Conservation (phyloP, 2,113 vertebrate species). For the Brachyistius frenatus region DNA sequence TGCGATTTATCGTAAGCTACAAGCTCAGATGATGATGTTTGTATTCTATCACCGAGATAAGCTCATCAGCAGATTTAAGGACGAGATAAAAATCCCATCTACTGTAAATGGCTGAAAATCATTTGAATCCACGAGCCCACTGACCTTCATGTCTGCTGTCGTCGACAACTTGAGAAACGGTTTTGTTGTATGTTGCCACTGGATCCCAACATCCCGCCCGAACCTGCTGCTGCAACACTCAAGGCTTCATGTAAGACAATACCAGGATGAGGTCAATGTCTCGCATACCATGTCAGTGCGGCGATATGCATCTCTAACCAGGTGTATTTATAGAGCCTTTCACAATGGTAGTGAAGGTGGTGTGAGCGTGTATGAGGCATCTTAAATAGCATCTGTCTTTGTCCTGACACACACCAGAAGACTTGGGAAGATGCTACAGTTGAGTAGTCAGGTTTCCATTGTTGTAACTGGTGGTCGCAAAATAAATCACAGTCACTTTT, state of each 20-base stretch:
- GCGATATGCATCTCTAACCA: constrained; percentile 56
- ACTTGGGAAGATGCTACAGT: constrained; percentile 17
- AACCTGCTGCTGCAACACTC: constrained; percentile 42
- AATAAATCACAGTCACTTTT: not conserved
- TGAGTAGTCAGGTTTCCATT: constrained; percentile 44
- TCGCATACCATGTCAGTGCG: constrained; percentile 36
- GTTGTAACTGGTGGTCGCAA: not conserved
- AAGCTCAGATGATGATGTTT: constrained; percentile 5
- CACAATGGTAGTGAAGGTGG: constrained; percentile 26
- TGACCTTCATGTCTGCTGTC: constrained; percentile 17
- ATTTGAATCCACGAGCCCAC: not conserved
- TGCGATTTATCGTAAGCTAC: constrained; percentile 25
- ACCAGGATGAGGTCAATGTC: constrained; percentile 61
- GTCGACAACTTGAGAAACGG: not conserved
- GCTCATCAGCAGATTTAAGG: constrained; percentile 37
- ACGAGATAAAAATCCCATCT: not conserved
- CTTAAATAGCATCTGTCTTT: constrained; percentile 53
- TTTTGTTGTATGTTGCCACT: not conserved
- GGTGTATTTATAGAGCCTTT: constrained; percentile 73
- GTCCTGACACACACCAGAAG: constrained; percentile 23
- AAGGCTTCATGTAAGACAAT: constrained; percentile 61
- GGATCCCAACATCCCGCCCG: constrained; percentile 9
- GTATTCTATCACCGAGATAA: constrained; percentile 38
- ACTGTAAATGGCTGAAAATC: constrained; percentile 16
- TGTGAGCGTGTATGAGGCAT: constrained; percentile 15